Evolutionary conservation across 2,888 invertebrate species (phyloP), one percentile per base, ranked within the genome.

Genomic region (Sesamia inferens): DNA sequence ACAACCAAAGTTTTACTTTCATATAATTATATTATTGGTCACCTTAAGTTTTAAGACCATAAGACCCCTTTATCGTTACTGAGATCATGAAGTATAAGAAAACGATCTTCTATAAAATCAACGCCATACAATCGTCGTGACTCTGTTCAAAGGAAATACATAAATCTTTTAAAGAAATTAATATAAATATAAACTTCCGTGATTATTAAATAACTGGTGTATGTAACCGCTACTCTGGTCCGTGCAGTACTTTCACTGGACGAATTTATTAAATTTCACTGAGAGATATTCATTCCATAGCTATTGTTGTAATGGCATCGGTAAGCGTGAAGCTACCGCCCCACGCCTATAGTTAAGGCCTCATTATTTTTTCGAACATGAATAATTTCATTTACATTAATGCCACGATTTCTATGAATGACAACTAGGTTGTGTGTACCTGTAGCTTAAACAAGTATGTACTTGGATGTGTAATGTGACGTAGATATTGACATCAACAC

Each of bases 211-310:
- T 71, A 79, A 80, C 71, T 82, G 61, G 58, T 63, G 85, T 78
- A 65, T 84, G 79, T 75, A 86, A 86, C 78, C 69, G 42, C 63
- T 61, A 71, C 69, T 78, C 71, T 83, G 58, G 71, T 65, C 66
- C 67, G 76, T 85, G 47, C 47, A 59, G 68, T 79, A 87, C 88
- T 88, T 88, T 88, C 89, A 88, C 89, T 86, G 68, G 57, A 73
- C 79, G 76, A 85, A 86, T 85, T 85, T 84, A 82, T 85, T 65
- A 71, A 88, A 85, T 86, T 88, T 88, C 84, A 86, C 82, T 69
- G 59, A 55, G 76, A 68, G 69, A 75, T 72, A 76, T 55, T 63
- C 79, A 76, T 55, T 63, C 79, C 62, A 77, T 73, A 16, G 66
- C 63, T 72, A 81, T 87, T 78, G 81, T 81, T 81, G 66, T 76